Conservation (phyloP, 2,113 vertebrate genomes). For the Patagioenas fasciata region DNA sequence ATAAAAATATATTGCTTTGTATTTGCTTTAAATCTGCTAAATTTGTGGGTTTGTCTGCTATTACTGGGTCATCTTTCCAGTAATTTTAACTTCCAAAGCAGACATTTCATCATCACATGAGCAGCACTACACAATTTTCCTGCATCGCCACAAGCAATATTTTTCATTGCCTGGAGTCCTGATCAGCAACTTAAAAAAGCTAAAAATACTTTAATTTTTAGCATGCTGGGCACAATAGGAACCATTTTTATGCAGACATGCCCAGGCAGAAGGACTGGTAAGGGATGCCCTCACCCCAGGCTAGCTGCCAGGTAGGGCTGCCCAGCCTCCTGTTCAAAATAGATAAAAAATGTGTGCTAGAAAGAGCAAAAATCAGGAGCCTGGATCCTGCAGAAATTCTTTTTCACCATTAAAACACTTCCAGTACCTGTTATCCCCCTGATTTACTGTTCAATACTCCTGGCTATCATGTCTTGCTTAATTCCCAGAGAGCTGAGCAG, state of each 20-base stretch:
- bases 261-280: neutral
- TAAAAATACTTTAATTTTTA: neutral
- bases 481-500: neutral
- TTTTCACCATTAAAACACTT: neutral
- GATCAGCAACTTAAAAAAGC: neutral
- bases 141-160: neutral
- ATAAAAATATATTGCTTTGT: neutral
- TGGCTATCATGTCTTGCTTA: accelerated
- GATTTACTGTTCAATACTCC: neutral
- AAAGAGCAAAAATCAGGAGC: neutral
- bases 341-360: neutral
- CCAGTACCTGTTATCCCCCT: neutral
- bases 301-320: neutral
- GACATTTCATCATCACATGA: neutral
- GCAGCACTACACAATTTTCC: neutral
- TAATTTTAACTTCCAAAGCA: neutral
- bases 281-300: neutral
- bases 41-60: neutral
- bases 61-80: neutral
- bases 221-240: neutral
- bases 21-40: neutral
- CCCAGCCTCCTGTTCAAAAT: neutral
- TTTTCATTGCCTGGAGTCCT: neutral
- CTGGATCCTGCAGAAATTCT: neutral
- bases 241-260: neutral